Evolutionary conservation across 2,888 invertebrate species (phyloP).

Genomic region (Eristalinus aeneus): DNA sequence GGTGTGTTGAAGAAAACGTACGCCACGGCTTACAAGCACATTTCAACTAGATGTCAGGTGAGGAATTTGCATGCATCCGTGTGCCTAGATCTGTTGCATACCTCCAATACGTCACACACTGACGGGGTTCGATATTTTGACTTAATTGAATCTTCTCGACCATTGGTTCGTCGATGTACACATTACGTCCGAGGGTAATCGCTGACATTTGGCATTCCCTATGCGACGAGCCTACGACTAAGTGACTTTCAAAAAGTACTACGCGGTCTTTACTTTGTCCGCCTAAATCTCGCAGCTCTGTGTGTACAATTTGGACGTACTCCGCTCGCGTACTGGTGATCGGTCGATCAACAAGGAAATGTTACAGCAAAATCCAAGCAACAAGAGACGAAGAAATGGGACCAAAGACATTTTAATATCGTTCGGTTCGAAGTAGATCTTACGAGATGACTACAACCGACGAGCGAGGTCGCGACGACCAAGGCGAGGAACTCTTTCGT

Average conservation of each 20-base stretch:
- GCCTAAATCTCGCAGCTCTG: constrained; percentile 28
- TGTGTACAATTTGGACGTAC: constrained; percentile 29
- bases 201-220: constrained; percentile 40
- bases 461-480: not conserved
- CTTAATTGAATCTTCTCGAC: constrained; percentile 65
- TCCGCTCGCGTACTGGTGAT: constrained; percentile 28
- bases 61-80: constrained; percentile 56
- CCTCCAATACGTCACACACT: constrained; percentile 54
- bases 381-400: constrained; percentile 46
- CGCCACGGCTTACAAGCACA: constrained; percentile 30
- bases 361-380: constrained; percentile 57
- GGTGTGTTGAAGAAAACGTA: constrained; percentile 13
- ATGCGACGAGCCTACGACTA: constrained; percentile 15
- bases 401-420: constrained; percentile 69
- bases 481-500: not conserved
- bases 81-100: constrained; percentile 21
- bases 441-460: constrained; percentile 32
- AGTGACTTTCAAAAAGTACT: constrained; percentile 64
- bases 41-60: constrained; percentile 27
- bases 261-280: constrained; percentile 46
- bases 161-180: constrained; percentile 35
- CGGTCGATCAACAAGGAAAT: constrained; percentile 68
- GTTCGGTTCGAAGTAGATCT: constrained; percentile 58
- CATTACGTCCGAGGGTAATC: constrained; percentile 54
- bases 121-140: constrained; percentile 53